These are phyloP conservation scores for Caenorhabditis sp. DNA, from an alignment of 2,888 invertebrate species.

Conservation along the genomic window DNA sequence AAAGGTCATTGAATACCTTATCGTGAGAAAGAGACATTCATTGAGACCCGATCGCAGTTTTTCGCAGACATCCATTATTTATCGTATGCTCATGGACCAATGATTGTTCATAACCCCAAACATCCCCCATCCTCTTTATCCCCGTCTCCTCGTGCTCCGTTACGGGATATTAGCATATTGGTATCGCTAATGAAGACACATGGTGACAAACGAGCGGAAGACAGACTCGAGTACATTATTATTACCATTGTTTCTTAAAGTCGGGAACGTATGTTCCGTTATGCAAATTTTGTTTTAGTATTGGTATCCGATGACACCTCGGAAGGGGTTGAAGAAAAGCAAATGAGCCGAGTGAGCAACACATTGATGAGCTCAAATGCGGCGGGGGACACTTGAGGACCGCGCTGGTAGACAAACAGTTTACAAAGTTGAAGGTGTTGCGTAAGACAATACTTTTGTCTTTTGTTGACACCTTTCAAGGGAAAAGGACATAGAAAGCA, in stretches of 20 bases:
- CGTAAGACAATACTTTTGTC: conserved; percentile 19
- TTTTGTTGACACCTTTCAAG: not conserved
- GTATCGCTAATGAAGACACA: conserved; percentile 46
- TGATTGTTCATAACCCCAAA: conserved; percentile 1
- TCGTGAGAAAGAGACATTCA: conserved; percentile 35
- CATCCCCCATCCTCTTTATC: not conserved
- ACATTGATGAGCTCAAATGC: conserved; percentile 23
- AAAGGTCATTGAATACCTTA: conserved; percentile 29
- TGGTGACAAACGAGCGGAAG: conserved; percentile 24
- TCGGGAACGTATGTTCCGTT: conserved; percentile 25
- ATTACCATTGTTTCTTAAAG: conserved; percentile 44
- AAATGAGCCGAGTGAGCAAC: conserved; percentile 29
- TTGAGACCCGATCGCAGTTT: conserved; percentile 16
- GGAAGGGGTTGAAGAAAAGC: conserved; percentile 40
- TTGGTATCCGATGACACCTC: conserved; percentile 50
- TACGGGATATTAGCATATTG: conserved; percentile 47
- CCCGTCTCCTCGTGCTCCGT: not conserved
- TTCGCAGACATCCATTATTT: conserved; percentile 39
- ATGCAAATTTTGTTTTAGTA: conserved; percentile 57
- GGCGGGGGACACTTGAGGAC: conserved; percentile 28
- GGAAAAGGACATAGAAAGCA: no score
- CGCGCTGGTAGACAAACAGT: conserved; percentile 36
- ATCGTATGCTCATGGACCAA: conserved; percentile 26
- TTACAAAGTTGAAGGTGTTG: conserved; percentile 15
- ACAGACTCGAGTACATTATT: conserved; percentile 49